Conservation (phyloP, 2,888 invertebrate species). For the Aleiodes leptofemur region DNA sequence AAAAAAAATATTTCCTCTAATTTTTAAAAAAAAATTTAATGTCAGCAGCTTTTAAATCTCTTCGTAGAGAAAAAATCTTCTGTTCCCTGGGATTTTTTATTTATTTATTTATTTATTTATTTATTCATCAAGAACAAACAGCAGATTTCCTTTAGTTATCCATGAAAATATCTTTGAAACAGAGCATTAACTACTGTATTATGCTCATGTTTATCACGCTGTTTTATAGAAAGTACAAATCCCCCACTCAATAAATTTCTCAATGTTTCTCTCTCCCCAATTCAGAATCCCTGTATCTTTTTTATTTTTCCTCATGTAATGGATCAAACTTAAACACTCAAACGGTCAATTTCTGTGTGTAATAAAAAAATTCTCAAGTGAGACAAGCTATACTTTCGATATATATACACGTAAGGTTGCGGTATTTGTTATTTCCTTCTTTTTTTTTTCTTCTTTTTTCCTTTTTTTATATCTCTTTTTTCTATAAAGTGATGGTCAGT, state of each 20-base stretch:
- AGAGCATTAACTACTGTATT: neutral
- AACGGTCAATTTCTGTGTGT: constrained; percentile 11
- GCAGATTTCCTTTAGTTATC: neutral
- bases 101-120: no score
- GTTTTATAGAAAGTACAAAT: constrained; percentile 35
- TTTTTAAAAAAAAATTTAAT: no score
- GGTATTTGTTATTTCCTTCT: neutral
- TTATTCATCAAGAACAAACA: no score
- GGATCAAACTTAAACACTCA: neutral
- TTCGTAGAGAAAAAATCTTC: no score
- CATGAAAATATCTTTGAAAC: neutral
- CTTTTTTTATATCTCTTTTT: neutral
- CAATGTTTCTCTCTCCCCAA: neutral
- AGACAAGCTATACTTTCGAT: neutral
- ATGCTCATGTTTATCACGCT: constrained; percentile 13
- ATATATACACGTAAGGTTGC: no score
- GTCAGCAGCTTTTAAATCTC: no score
- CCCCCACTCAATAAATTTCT: constrained; percentile 25
- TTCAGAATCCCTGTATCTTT: neutral
- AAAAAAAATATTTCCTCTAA: no score
- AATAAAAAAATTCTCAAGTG: constrained; percentile 16
- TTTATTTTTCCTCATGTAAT: neutral
- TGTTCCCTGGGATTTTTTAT: no score
- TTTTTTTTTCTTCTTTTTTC: no score
- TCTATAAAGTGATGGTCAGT: neutral